Percentiles rank a stretch among this genome's conserved stretches.
These are phyloP conservation scores for Globia sparganii DNA, from an alignment of 2,888 invertebrate genomes.

Conservation along the genomic window DNA sequence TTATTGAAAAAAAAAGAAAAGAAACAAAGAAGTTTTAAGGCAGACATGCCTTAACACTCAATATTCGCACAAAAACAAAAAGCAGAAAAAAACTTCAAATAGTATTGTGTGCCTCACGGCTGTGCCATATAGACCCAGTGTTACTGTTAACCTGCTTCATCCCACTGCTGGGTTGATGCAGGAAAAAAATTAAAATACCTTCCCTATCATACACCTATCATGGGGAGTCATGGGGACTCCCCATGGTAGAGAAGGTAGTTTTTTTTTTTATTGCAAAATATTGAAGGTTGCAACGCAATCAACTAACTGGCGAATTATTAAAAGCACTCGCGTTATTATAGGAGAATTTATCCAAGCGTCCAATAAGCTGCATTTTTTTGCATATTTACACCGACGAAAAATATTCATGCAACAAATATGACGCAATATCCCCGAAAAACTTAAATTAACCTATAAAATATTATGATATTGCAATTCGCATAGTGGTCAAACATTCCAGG, in stretches of 20 bases:
- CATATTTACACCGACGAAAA: slow-evolving; percentile 11
- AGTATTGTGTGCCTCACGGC: no score
- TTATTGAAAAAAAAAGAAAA: no score
- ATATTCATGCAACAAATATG: slow-evolving; percentile 32
- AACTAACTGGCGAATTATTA: neutral
- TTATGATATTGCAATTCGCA: slow-evolving; percentile 48
- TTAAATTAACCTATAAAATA: slow-evolving; percentile 46
- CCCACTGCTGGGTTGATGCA: neutral
- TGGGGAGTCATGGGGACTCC: no score
- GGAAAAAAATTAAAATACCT: no score
- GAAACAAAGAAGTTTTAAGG: no score
- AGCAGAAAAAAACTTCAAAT: no score
- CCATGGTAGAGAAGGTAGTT: neutral
- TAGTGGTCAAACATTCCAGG: slow-evolving; percentile 35
- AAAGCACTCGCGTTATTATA: neutral
- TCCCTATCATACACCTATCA: no score
- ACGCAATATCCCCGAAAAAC: slow-evolving; percentile 17
- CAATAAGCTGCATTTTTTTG: neutral
- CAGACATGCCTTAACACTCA: no score
- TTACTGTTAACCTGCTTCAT: neutral
- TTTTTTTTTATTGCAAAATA: neutral
- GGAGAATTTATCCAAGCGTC: neutral
- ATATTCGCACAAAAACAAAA: no score
- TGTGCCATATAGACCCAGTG: neutral
- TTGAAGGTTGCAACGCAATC: neutral